Base-by-base conservation (phyloP, 2,888 invertebrate genomes). In the Cerastis rubricosa region DNA sequence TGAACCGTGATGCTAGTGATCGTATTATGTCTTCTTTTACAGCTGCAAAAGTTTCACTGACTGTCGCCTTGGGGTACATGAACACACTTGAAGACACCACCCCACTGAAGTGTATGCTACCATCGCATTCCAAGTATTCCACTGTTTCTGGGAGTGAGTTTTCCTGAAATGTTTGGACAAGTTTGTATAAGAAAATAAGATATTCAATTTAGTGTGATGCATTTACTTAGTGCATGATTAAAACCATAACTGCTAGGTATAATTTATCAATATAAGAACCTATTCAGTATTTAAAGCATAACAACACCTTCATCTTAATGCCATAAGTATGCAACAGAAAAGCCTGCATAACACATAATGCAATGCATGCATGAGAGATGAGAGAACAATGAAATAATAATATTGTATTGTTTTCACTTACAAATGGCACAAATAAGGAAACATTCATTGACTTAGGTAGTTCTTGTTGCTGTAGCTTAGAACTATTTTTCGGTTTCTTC, bases 11-110 rank as follows among this genome's bases (percentile, higher is more conserved):
- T 19, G 98, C 97, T 76, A 99, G 95, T 73, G 99, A 99, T 78
- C 99, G 97, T 83, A 99, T 97, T 43, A 99, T 97, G 91, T 99
- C 99, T 92, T 98, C 97, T 90, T 98, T 98, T 19, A 99, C 97
- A 40, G 98, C 98, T 85, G 95, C 94, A 43, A 98, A 97, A 1
- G 98, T 98, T 91, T 98, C 98, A 68, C 96, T 96, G 47, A 99
- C 97, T 4, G 98, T 98, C 7, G 98, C 98, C 91, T 98, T 98
- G 19, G 98, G 97, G 91, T 98, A 98, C 86, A 99, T 97, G 94
- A 98, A 99, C n/a, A 98, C 97, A 91, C 98, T 97, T 71, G 98
- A 97, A 0, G 97, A 97, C 22, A 98, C 97, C 69, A 98, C 97
- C n/a, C 98, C 98, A 85, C 97, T 97, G 82, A 98, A 97, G 89